These are phyloP conservation scores for Tolypeutes matacus DNA, from an alignment of 2,797 vertebrate species.

Conservation along the genomic window DNA sequence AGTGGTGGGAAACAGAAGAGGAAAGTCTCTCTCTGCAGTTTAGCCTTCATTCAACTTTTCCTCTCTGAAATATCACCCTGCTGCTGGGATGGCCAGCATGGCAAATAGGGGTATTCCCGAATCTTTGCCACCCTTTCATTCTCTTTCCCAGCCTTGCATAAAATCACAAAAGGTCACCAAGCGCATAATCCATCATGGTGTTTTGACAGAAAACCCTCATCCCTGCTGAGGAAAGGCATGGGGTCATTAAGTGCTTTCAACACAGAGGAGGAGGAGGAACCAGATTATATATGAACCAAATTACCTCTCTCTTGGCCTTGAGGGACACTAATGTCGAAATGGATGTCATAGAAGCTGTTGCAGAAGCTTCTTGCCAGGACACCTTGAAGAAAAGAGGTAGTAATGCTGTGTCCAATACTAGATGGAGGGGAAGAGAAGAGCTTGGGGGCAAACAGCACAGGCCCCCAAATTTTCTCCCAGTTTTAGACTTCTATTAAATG, in stretches of 20 bases:
- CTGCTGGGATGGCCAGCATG: neutral
- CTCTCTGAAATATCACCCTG: neutral
- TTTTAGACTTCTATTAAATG: constrained; percentile 16
- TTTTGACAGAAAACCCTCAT: constrained; percentile 75
- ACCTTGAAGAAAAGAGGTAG: constrained; percentile 8
- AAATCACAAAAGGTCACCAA: constrained; percentile 74
- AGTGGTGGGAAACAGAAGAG: too few relatives aligned
- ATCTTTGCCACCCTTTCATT: neutral
- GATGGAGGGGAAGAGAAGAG: neutral
- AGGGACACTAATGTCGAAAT: constrained; percentile 67
- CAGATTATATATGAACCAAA: constrained; percentile 74
- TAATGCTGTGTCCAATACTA: neutral
- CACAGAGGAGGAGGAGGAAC: constrained; percentile 51
- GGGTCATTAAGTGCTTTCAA: constrained; percentile 73
- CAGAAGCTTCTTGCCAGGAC: neutral
- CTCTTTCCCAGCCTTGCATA: constrained; percentile 32
- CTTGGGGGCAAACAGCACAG: neutral
- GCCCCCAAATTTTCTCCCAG: neutral
- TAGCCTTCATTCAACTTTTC: neutral
- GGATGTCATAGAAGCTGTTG: constrained; percentile 48
- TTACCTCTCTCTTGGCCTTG: constrained; percentile 63
- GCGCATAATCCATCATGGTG: constrained; percentile 67
- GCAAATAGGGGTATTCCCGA: neutral
- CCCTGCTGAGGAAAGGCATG: constrained; percentile 49
- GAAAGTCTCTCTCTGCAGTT: neutral